Evolutionary conservation across 2,113 vertebrate genomes (phyloP).

Genomic region (Heliornis fulica): DNA sequence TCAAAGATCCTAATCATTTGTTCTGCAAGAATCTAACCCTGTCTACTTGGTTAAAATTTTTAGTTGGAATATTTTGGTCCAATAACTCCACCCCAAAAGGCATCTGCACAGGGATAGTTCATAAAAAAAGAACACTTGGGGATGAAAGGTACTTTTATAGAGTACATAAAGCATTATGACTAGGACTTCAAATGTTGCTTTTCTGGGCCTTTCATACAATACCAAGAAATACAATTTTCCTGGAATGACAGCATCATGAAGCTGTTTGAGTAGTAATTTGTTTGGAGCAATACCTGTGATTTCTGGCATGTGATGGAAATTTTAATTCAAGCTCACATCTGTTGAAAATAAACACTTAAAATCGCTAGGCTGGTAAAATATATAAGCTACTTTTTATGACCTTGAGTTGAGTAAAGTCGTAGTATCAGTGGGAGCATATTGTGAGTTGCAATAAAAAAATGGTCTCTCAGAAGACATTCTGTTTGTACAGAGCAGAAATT

Average conservation of each 20-base stretch:
- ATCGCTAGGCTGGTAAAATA: slow-evolving; percentile 10
- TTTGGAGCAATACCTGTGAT: not conserved
- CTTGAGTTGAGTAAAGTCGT: not conserved
- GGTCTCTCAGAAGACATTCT: not conserved
- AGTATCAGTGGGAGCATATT: not conserved
- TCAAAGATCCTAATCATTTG: not conserved
- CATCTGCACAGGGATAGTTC: not conserved
- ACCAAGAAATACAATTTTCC: not conserved
- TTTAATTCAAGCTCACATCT: not conserved
- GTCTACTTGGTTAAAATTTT: not conserved
- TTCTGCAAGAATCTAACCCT: not conserved
- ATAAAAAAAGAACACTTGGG: not conserved
- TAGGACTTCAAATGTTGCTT: not conserved
- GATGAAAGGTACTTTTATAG: not conserved
- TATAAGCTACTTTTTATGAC: not conserved
- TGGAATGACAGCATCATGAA: not conserved
- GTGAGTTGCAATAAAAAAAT: not conserved
- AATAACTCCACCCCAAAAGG: not conserved
- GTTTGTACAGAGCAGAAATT: not conserved
- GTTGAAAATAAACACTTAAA: slow-evolving; percentile 37
- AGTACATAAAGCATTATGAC: not conserved
- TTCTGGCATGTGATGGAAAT: not conserved
- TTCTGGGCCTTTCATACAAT: not conserved
- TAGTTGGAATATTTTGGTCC: not conserved
- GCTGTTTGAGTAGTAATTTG: not conserved